phyloP scores from a whole-genome alignment of 2,797 vertebrate genomes.

The Capromys pilorides region DNA sequence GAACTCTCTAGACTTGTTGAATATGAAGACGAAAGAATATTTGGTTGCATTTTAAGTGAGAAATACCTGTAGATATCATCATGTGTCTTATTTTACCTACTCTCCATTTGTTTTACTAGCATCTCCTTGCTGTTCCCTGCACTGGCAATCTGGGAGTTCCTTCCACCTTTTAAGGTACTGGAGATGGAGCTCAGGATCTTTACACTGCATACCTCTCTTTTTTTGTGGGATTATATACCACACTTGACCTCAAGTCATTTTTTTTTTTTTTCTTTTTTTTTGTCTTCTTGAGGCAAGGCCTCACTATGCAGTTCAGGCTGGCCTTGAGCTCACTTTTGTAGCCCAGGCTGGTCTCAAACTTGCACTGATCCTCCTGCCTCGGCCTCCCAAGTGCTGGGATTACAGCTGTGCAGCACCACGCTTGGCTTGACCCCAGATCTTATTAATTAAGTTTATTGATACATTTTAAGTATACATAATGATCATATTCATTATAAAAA shows the following conservation, averaged over 20 bases:
- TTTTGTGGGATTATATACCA: neutral
- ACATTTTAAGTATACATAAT: neutral
- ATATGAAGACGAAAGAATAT: neutral
- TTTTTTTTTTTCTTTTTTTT: too few species aligned
- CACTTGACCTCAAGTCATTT: neutral
- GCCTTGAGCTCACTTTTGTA: too few species aligned
- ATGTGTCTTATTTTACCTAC: neutral
- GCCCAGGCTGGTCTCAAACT: too few species aligned
- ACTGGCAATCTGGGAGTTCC: neutral
- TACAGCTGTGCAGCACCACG: too few species aligned
- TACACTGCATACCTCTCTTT: neutral
- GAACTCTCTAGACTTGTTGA: neutral
- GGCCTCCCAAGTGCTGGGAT: too few species aligned
- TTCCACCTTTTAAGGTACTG: neutral
- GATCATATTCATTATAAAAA: neutral
- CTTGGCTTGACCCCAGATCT: neutral
- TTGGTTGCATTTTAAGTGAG: conserved; percentile 42
- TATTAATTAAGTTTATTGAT: neutral
- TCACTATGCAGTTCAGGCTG: too few species aligned
- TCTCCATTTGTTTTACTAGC: neutral
- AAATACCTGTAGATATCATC: neutral
- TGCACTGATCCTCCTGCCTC: too few species aligned
- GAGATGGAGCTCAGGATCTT: neutral
- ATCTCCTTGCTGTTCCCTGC: conserved; percentile 16
- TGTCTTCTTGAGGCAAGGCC: too few species aligned